Base-by-base conservation (phyloP, 2,888 invertebrate genomes). In the Lithophane socia region DNA sequence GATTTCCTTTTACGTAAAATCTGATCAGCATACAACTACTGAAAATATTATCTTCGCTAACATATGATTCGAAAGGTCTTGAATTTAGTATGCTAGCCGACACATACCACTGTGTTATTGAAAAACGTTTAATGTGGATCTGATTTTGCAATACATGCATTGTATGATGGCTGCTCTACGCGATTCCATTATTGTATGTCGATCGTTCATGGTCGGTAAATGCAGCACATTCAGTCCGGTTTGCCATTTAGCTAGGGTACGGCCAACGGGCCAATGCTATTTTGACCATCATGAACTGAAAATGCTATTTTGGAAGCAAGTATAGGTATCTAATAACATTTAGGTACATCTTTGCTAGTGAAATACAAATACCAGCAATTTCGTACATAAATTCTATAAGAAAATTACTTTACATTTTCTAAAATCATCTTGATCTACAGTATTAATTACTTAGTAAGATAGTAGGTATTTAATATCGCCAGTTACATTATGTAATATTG, bases 151-250 rank as follows among this genome's bases (percentile, higher is more conserved):
- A 80, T 73, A 67, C 72, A 63, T 37, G 72, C 74, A 70, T 75
- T 81, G 69, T 77, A 24, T 63, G 64, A 60, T 52, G 61, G n/a
- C 42, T 74, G 37, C 12, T 58, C 16, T 29, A 44, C 37, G 52
- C 9, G 69, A 73, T 66, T 73, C 69, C 49, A 66, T 61, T 37
- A 65, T 64, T 70, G 16, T 12, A 71, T 63, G 42, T 64, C 54
- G 24, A 80, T 73, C 75, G 80, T 83, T 73, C 60, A 82, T 73
- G 77, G 73, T 80, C n/a, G 61, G 54, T 75, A 69, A 83, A 74
- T 76, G 71, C 24, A 68, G 16, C 1, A 37, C 42, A 56, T 49
- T 61, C 54, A n/a, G 54, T 21, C 0, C 37, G 58, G 29, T 18
- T 80, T 42, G 3, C 7, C 21, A 74, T 56, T 37, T 9, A 70